phyloP scores from a whole-genome alignment of 1,140 invertebrate species.

The Caenorhabditis inopinata region DNA sequence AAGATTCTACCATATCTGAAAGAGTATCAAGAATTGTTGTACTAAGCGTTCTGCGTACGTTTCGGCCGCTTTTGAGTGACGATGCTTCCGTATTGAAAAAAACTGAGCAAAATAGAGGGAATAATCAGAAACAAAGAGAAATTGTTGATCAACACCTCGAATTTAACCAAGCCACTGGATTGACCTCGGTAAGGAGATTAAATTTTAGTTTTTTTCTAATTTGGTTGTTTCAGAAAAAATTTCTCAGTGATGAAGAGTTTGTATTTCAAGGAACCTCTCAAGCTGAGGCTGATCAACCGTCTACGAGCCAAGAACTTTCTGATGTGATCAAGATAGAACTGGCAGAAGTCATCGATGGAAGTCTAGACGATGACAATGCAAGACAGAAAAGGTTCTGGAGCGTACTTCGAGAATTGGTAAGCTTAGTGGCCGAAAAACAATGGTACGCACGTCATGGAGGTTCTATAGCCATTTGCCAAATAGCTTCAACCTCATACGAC shows the following conservation, averaged over 20 bases:
- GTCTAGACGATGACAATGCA: neutral
- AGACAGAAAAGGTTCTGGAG: neutral
- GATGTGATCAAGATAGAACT: neutral
- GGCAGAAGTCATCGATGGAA: no score
- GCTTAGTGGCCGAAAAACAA: neutral
- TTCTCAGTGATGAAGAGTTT: neutral
- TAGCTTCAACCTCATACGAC: neutral
- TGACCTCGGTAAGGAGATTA: neutral
- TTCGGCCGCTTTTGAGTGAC: neutral
- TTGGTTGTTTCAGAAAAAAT: neutral
- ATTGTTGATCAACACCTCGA: conserved; percentile 42
- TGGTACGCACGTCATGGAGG: conserved; percentile 38
- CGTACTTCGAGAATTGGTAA: neutral
- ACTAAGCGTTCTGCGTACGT: neutral
- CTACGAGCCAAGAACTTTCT: neutral
- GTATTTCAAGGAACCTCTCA: neutral
- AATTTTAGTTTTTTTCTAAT: neutral
- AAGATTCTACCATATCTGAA: neutral
- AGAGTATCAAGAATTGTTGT: neutral
- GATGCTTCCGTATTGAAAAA: neutral
- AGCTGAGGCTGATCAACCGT: neutral
- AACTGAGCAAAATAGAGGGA: neutral
- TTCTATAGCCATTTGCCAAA: conserved; percentile 27
- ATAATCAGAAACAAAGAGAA: conserved; percentile 5
- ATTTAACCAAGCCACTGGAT: neutral